phyloP scores from a whole-genome alignment of 2,113 vertebrate species.

The Dasyornis broadbenti region DNA sequence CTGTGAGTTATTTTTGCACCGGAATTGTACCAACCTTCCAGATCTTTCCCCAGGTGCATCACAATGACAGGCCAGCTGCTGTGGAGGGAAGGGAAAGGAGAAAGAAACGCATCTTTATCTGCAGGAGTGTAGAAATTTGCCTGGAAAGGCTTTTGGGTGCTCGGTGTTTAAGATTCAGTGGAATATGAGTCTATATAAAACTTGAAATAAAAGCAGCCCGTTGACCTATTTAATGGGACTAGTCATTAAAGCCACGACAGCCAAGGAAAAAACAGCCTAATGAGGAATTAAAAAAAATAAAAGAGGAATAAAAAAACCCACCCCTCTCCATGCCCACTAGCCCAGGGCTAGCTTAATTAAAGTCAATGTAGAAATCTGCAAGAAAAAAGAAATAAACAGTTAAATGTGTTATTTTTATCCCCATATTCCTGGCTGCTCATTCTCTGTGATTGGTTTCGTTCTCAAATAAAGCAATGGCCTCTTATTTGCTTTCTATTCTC shows the following conservation, averaged over 20 bases:
- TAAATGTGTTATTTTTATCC: constrained; percentile 23
- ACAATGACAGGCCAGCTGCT: not conserved
- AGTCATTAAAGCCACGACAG: constrained; percentile 47
- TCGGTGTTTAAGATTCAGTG: not conserved
- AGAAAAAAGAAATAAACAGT: constrained; percentile 42
- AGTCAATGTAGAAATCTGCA: constrained; percentile 20
- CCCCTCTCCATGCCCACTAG: not conserved
- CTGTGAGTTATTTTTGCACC: too few species aligned
- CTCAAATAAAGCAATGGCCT: constrained; percentile 1
- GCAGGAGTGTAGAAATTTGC: not conserved
- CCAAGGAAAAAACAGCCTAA: constrained; percentile 28
- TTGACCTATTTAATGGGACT: constrained; percentile 56
- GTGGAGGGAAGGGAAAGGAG: not conserved
- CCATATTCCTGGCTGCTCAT: not conserved
- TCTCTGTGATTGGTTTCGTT: not conserved
- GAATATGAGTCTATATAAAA: constrained; percentile 26
- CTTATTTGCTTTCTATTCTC: not conserved
- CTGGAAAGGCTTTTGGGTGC: not conserved
- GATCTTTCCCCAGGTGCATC: too few species aligned
- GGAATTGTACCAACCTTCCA: too few species aligned
- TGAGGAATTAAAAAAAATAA: constrained; percentile 44
- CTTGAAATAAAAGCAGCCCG: constrained; percentile 48
- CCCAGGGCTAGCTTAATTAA: constrained; percentile 53
- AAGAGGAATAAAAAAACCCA: not conserved
- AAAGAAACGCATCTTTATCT: not conserved